Evolutionary conservation across 1,140 invertebrate species (phyloP).

Genomic region (Arion vulgaris): DNA sequence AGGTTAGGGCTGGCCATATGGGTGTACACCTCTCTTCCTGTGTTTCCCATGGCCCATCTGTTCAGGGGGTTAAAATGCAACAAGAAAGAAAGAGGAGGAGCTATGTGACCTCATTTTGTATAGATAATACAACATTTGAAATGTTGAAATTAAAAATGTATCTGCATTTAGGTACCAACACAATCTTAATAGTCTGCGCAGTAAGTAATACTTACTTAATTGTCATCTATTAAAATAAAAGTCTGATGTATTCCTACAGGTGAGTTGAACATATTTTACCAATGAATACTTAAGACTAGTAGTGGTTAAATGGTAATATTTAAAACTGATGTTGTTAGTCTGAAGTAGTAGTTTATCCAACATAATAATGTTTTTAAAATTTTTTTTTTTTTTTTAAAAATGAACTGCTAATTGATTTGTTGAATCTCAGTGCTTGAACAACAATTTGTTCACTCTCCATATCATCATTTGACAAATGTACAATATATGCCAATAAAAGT

Average conservation of each 20-base stretch:
- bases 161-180: too few relatives aligned
- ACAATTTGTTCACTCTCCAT: slow-evolving; percentile 33
- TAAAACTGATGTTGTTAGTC: neutral
- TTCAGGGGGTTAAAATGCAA: too few relatives aligned
- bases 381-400: neutral
- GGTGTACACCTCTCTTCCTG: too few relatives aligned
- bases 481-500: slow-evolving; percentile 37
- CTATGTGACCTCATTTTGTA: too few relatives aligned
- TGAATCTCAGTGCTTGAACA: slow-evolving; percentile 32
- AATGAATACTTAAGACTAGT: too few relatives aligned
- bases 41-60: too few relatives aligned
- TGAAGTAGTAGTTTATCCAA: neutral
- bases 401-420: slow-evolving; percentile 34
- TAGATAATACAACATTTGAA: too few relatives aligned
- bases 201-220: neutral
- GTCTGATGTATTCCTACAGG: neutral
- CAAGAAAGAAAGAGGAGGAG: too few relatives aligned
- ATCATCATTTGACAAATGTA: neutral
- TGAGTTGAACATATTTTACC: neutral
- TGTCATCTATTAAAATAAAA: neutral
- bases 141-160: too few relatives aligned
- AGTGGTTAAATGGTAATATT: too few relatives aligned
- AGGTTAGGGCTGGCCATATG: too few relatives aligned
- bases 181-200: too few relatives aligned
- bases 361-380: neutral